These are phyloP conservation scores for Poeciliopsis paucimaculata DNA, from an alignment of 2,797 vertebrate species.

Conservation along the genomic window DNA sequence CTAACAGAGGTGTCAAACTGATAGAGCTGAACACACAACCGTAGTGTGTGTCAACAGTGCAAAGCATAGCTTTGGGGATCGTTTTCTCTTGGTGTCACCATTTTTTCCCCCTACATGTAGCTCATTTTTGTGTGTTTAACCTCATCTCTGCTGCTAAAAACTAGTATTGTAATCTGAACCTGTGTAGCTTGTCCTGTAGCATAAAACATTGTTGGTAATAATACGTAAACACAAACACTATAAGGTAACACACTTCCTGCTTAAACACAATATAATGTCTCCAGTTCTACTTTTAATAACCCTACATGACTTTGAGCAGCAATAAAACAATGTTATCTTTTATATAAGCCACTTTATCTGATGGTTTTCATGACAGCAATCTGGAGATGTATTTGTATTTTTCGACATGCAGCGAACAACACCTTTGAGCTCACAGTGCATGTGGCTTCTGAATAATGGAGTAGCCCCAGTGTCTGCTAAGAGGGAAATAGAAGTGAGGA, in stretches of 20 bases:
- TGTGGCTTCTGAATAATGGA: constrained; percentile 78
- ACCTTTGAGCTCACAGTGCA: constrained; percentile 42
- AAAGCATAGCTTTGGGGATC: constrained; percentile 53
- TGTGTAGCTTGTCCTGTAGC: neutral
- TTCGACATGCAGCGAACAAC: constrained; percentile 52
- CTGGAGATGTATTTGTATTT: constrained; percentile 35
- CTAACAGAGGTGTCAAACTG: constrained; percentile 3
- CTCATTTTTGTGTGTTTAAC: neutral
- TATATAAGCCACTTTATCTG: constrained; percentile 15
- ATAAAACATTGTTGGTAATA: neutral
- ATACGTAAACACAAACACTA: neutral
- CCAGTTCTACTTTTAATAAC: neutral
- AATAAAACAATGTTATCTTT: neutral
- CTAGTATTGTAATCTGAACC: neutral
- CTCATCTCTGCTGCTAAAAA: constrained; percentile 2
- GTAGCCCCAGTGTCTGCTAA: constrained; percentile 50
- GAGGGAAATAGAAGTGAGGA: constrained; percentile 36
- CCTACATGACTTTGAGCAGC: neutral
- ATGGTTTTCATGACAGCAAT: neutral
- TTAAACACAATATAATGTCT: constrained; percentile 1
- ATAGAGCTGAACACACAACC: constrained; percentile 41
- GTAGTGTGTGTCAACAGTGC: constrained; percentile 44
- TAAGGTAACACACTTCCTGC: neutral
- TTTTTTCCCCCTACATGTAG: constrained; percentile 2
- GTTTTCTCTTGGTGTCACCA: constrained; percentile 61